Evolutionary conservation across 2,888 invertebrate species (phyloP).

Genomic region (Platycheirus rosarum): DNA sequence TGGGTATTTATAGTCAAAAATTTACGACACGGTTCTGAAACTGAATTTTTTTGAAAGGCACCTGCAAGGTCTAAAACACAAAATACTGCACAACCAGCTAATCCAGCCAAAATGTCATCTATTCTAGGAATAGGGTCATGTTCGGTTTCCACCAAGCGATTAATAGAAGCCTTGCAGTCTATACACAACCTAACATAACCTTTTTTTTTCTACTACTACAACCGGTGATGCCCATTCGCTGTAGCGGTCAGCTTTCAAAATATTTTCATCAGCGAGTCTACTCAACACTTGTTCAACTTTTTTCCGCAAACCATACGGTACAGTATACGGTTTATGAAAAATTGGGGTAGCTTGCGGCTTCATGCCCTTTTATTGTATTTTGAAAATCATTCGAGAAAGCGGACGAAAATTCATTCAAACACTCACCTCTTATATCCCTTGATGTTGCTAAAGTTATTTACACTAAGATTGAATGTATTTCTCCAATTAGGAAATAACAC

Average conservation of each 20-base stretch:
- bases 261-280: slow-evolving; percentile 47
- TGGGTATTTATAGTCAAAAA: slow-evolving; percentile 75
- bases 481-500: slow-evolving; percentile 42
- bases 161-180: slow-evolving; percentile 77
- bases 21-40: slow-evolving; percentile 66
- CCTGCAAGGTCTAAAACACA: slow-evolving; percentile 67
- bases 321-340: slow-evolving; percentile 47
- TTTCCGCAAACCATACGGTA: slow-evolving; percentile 33
- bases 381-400: slow-evolving; percentile 41
- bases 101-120: slow-evolving; percentile 55
- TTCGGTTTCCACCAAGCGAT: slow-evolving; percentile 73
- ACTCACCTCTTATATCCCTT: slow-evolving; percentile 32
- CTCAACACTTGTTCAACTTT: slow-evolving; percentile 55
- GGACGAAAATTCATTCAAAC: slow-evolving; percentile 24
- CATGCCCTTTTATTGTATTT: slow-evolving; percentile 49
- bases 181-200: slow-evolving; percentile 76
- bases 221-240: slow-evolving; percentile 77
- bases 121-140: slow-evolving; percentile 75
- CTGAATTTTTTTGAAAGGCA: slow-evolving; percentile 72
- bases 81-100: slow-evolving; percentile 72
- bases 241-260: slow-evolving; percentile 72
- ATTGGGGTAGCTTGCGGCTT: slow-evolving; percentile 48
- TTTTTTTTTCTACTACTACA: slow-evolving; percentile 76
- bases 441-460: not conserved
- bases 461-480: slow-evolving; percentile 3